A percentile compares a stretch with the other conserved stretches of the same genome.
Evolutionary conservation across 2,888 invertebrate species (phyloP).

Genomic region (Ophion obscuratus): DNA sequence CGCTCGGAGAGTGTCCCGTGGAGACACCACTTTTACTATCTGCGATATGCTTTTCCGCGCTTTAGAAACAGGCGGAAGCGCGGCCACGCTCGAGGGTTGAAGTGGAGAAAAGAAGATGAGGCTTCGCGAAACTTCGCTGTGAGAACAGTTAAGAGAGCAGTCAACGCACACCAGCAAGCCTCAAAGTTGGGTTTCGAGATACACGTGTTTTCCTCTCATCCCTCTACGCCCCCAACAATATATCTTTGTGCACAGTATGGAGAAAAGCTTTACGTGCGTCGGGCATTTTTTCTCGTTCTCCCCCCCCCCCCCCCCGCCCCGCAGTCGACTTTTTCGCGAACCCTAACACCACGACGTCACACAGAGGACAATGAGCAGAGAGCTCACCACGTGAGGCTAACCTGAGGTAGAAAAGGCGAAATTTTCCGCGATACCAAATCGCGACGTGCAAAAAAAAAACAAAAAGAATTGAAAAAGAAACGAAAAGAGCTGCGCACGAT

Average conservation of each 20-base stretch:
- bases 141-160: slow-evolving; percentile 42
- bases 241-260: slow-evolving; percentile 31
- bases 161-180: neutral
- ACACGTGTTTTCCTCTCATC: slow-evolving; percentile 25
- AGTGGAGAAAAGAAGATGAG: slow-evolving; percentile 52
- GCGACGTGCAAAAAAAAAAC: slow-evolving; percentile 28
- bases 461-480: slow-evolving; percentile 50
- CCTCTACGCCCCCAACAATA: slow-evolving; percentile 19
- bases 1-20: slow-evolving; percentile 46
- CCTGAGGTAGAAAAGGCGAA: slow-evolving; percentile 38
- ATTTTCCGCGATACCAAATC: slow-evolving; percentile 54
- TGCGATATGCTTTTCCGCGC: slow-evolving; percentile 42
- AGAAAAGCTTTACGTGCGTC: slow-evolving; percentile 55
- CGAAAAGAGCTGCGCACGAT: slow-evolving; percentile 33
- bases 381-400: slow-evolving; percentile 47
- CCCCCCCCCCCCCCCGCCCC: slow-evolving; percentile 30
- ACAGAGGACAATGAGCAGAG: slow-evolving; percentile 57
- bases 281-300: slow-evolving; percentile 9
- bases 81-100: slow-evolving; percentile 20
- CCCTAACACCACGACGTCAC: slow-evolving; percentile 42
- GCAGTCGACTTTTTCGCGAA: slow-evolving; percentile 46
- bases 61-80: slow-evolving; percentile 40
- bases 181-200: slow-evolving; percentile 14
- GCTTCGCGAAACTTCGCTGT: slow-evolving; percentile 31
- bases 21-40: slow-evolving; percentile 55